These are phyloP conservation scores for Bugula neritina DNA, from an alignment of 2,888 invertebrate species.

Conservation along the genomic window DNA sequence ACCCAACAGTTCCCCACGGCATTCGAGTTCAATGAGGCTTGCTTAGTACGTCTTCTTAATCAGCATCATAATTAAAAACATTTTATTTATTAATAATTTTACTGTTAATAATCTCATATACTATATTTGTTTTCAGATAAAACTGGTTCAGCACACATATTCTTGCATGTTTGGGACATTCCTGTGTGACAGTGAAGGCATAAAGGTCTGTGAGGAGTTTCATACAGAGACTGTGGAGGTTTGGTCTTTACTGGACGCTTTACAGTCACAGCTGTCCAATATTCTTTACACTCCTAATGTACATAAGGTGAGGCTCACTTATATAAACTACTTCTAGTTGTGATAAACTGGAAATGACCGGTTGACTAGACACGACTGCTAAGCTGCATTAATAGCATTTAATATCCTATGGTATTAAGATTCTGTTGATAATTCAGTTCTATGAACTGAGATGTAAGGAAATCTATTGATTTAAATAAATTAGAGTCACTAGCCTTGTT, in stretches of 20 bases:
- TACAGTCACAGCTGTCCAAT: conserved; percentile 70
- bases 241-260: conserved; percentile 72
- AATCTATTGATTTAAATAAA: too few relatives aligned
- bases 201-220: conserved; percentile 39
- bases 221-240: conserved; percentile 64
- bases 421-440: too few relatives aligned
- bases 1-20: conserved; percentile 79
- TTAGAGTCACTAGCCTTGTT: too few relatives aligned
- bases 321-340: neutral
- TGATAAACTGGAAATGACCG: too few relatives aligned
- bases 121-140: conserved; percentile 80
- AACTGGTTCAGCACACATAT: conserved; percentile 88
- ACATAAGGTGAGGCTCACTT: conserved; percentile 55
- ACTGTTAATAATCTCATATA: too few relatives aligned
- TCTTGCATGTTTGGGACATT: conserved; percentile 96
- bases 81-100: too few relatives aligned
- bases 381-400: too few relatives aligned
- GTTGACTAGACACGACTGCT: too few relatives aligned
- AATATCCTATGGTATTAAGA: too few relatives aligned
- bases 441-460: too few relatives aligned
- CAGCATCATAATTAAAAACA: too few relatives aligned
- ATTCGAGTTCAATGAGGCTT: conserved; percentile 91
- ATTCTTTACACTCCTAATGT: conserved; percentile 66
- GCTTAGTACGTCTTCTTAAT: conserved; percentile 77
- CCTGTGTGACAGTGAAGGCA: conserved; percentile 67